Conservation (phyloP, 2,888 invertebrate species). For the Machimus rusticus region DNA sequence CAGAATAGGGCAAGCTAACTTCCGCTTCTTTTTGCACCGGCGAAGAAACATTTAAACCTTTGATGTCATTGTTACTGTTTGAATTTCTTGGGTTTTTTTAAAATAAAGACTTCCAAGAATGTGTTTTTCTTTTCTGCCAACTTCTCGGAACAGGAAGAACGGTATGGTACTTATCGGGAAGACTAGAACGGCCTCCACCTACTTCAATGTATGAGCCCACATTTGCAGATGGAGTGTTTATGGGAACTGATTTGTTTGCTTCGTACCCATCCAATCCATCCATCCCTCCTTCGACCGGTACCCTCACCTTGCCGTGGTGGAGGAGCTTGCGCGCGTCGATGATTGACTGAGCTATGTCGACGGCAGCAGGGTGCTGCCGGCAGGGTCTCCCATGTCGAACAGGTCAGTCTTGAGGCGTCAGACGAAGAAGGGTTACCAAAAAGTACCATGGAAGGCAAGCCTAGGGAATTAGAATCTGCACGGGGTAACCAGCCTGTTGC, state of each 20-base stretch:
- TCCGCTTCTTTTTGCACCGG: slow-evolving; percentile 46
- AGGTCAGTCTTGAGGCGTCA: no score
- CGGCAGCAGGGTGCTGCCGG: no score
- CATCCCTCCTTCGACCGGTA: no score
- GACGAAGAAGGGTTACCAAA: no score
- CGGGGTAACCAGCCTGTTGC: no score
- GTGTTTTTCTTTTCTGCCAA: slow-evolving; percentile 63
- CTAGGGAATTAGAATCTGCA: no score
- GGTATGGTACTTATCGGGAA: slow-evolving; percentile 86
- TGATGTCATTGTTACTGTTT: slow-evolving; percentile 55
- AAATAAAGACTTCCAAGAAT: slow-evolving; percentile 63
- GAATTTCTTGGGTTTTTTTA: slow-evolving; percentile 62
- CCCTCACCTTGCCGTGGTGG: no score
- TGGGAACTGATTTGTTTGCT: slow-evolving; percentile 60
- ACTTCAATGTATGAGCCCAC: slow-evolving; percentile 73
- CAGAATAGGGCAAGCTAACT: slow-evolving; percentile 38
- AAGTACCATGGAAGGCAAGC: no score
- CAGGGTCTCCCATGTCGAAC: no score
- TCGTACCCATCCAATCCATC: slow-evolving; percentile 60
- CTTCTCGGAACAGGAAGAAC: slow-evolving; percentile 83
- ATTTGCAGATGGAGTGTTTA: slow-evolving; percentile 58
- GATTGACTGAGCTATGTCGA: no score
- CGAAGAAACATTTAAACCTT: slow-evolving; percentile 49
- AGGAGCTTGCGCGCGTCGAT: no score
- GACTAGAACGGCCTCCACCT: slow-evolving; percentile 77